Base-by-base conservation (phyloP, 2,797 vertebrate genomes). In the Acrocephalus scirpaceus region DNA sequence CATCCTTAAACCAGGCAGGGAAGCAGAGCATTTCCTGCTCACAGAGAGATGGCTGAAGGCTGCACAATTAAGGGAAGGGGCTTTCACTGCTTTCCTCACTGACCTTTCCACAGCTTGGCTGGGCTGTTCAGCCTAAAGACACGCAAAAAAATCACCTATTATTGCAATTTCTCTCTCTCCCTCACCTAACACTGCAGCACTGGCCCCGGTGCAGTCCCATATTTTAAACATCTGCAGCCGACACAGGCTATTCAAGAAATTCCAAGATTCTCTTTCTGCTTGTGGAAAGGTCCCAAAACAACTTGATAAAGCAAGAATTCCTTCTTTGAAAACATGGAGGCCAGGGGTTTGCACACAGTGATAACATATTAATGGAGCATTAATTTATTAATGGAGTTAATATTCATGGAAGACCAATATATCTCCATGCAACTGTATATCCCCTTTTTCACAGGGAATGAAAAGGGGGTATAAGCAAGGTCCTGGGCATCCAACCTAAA, bases 111-210 rank as follows among this genome's bases (percentile, higher is more conserved):
- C 36, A 27, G 42, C 22, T 44, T 48, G n/a, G 15, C n/a, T 56
- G 62, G 21, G 47, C 16, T 81, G 44, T 17, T 72, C 54, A 75
- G 20, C 2, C 2, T 29, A 48, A 85, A 69, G 57, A 4, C 32
- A 27, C 1, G 5, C 4, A 48, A 65, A 48, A 42, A 32, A 8
- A 26, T 7, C 1, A 38, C 13, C 30, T 12, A 13, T 4, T 12
- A 13, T 4, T 21, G 29, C 26, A 38, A 36, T 71, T 79, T 53
- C 47, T 74, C 16, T 84, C 25, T 78, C 54, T n/a, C 27, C 10
- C 16, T 50, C 51, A 57, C 40, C 42, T 42, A 30, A 23, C 21
- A 3, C 3, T 61, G 36, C 38, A 75, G 34, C 26, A 26, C 67
- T 44, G 56, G 17, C 15, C 45, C 20, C 2, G 1, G 16, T 2